These are phyloP conservation scores for Thermophis baileyi DNA, from an alignment of 2,113 vertebrate genomes.

Conservation along the genomic window DNA sequence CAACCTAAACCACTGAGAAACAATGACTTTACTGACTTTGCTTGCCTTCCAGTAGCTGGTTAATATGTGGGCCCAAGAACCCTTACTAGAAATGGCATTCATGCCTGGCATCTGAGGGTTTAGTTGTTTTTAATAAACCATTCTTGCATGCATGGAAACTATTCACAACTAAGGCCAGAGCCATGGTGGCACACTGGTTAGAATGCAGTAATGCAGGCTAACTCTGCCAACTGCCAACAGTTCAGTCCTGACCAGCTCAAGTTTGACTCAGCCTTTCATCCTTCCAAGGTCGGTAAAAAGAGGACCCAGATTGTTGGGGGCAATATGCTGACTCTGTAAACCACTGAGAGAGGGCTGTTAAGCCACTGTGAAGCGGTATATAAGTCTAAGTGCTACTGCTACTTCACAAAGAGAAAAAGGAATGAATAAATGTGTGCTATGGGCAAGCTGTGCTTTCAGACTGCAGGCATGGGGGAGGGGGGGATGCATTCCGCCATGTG, in stretches of 20 bases:
- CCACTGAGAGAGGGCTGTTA: too few species aligned
- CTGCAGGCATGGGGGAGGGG: neutral
- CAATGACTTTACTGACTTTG: neutral
- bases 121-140: neutral
- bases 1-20: neutral
- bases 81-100: neutral
- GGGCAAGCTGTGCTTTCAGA: neutral
- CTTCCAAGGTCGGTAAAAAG: too few species aligned
- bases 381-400: neutral
- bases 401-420: neutral
- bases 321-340: too few species aligned
- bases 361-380: too few species aligned
- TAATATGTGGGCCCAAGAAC: neutral
- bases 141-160: too few species aligned
- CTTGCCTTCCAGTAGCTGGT: neutral
- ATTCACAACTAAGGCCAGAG: neutral
- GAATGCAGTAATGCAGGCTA: too few species aligned
- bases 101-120: neutral
- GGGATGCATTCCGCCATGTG: neutral
- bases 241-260: too few species aligned
- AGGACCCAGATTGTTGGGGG: too few species aligned
- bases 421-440: neutral
- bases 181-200: too few species aligned
- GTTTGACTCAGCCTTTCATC: too few species aligned
- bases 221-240: too few species aligned